phyloP scores from a whole-genome alignment of 2,797 vertebrate species.

The Alca torda region DNA sequence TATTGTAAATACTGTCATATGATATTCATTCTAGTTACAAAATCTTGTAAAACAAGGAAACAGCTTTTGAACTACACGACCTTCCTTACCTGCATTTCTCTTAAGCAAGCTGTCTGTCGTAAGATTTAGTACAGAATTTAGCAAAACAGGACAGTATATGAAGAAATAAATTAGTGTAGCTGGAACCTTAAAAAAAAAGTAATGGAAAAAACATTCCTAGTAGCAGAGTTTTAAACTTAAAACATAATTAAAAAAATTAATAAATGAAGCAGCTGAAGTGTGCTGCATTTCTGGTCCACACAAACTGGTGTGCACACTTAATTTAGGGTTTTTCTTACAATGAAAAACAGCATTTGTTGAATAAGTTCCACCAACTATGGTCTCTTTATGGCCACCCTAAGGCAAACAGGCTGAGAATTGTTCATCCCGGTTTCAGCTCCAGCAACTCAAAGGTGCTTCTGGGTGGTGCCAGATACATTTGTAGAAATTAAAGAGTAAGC shows the following conservation, averaged over 20 bases:
- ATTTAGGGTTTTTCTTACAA: neutral
- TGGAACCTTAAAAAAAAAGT: neutral
- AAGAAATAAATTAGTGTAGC: neutral
- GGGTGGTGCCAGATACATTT: neutral
- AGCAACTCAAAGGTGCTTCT: neutral
- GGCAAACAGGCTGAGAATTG: neutral
- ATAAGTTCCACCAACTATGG: neutral
- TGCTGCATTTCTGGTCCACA: neutral
- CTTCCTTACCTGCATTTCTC: neutral
- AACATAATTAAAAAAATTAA: neutral
- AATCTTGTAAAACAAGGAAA: constrained; percentile 10
- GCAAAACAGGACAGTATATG: neutral
- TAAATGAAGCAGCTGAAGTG: neutral
- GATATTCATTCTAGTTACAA: neutral
- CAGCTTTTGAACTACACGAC: neutral
- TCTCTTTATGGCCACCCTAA: neutral
- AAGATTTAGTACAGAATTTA: constrained; percentile 18
- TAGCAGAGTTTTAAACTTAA: neutral
- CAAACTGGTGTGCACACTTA: neutral
- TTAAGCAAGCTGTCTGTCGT: neutral
- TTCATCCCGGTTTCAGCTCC: neutral
- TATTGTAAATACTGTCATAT: neutral
- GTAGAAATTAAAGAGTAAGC: neutral
- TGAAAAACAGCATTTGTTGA: neutral
- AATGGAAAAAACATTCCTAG: rapidly evolving